Evolutionary conservation across 2,888 invertebrate species (phyloP).

Genomic region (Apotomis betuletana): DNA sequence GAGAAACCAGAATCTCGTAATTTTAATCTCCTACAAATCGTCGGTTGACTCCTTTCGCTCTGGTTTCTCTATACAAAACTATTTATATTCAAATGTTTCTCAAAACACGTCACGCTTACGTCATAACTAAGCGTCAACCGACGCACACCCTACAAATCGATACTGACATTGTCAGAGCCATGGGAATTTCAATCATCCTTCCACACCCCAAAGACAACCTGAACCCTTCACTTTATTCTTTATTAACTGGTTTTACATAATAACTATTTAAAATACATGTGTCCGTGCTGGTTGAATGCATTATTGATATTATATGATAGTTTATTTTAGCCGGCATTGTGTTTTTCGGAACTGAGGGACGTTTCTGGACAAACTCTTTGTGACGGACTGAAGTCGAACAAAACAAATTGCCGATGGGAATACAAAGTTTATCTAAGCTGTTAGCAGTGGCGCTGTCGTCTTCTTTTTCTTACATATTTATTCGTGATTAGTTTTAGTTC

Average conservation of each 20-base stretch:
- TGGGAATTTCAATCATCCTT: conserved; percentile 75
- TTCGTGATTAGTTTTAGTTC: neutral
- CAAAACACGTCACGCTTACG: conserved; percentile 69
- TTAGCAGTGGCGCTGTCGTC: conserved; percentile 1
- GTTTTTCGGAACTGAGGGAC: conserved; percentile 45
- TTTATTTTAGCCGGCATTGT: conserved; percentile 75
- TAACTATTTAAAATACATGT: conserved; percentile 83
- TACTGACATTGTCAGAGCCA: conserved; percentile 68
- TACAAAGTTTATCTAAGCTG: conserved; percentile 7
- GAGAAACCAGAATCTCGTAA: neutral
- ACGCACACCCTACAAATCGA: conserved; percentile 71
- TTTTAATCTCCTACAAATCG: conserved; percentile 15
- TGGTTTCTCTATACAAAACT: conserved; percentile 54
- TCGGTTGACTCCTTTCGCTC: conserved; percentile 39
- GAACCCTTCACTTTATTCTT: conserved; percentile 51
- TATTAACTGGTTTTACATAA: conserved; percentile 80
- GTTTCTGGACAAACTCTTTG: conserved; percentile 53
- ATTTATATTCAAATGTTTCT: conserved; percentile 64
- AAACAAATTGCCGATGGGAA: conserved; percentile 57
- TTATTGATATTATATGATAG: conserved; percentile 84
- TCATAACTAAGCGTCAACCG: conserved; percentile 75
- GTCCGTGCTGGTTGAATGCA: conserved; percentile 75
- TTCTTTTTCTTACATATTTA: neutral
- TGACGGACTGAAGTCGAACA: conserved; percentile 57
- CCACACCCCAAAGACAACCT: conserved; percentile 58